Percentiles rank a stretch among this genome's conserved stretches.
These are phyloP conservation scores for Chloropsis hardwickii DNA, from an alignment of 2,113 vertebrate species.

Conservation along the genomic window DNA sequence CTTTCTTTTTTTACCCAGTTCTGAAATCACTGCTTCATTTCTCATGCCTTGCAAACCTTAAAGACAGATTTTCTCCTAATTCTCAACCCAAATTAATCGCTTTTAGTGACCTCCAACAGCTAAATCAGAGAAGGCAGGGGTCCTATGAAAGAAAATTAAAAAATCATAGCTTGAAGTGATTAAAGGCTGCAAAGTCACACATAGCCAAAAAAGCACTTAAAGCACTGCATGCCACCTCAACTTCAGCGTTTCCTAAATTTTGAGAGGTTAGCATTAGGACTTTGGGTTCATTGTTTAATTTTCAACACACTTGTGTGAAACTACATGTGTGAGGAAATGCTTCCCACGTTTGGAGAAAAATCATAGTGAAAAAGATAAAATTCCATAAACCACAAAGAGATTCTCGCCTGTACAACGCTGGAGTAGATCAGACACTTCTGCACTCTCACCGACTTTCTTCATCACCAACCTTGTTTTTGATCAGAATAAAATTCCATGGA, in stretches of 20 bases:
- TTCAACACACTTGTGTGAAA: neutral
- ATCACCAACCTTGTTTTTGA: neutral
- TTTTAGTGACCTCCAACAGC: neutral
- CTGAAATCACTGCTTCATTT: neutral
- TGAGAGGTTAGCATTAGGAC: neutral
- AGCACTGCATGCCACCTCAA: neutral
- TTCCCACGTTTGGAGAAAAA: neutral
- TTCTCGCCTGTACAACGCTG: neutral
- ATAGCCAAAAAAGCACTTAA: neutral
- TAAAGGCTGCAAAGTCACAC: neutral
- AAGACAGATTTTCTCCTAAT: neutral
- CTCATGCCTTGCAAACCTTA: neutral
- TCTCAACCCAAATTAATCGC: neutral
- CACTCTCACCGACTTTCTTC: neutral
- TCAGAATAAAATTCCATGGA: conserved; percentile 2
- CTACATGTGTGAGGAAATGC: neutral
- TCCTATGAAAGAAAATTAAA: neutral
- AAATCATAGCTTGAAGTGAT: neutral
- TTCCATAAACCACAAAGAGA: neutral
- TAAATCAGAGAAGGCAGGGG: neutral
- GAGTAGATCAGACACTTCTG: neutral
- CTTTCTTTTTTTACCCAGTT: neutral
- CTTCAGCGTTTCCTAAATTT: neutral
- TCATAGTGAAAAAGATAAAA: neutral
- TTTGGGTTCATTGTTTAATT: neutral